These are phyloP conservation scores for Trachymyrmex cornetzi DNA, from an alignment of 1,140 invertebrate species.

Conservation along the genomic window DNA sequence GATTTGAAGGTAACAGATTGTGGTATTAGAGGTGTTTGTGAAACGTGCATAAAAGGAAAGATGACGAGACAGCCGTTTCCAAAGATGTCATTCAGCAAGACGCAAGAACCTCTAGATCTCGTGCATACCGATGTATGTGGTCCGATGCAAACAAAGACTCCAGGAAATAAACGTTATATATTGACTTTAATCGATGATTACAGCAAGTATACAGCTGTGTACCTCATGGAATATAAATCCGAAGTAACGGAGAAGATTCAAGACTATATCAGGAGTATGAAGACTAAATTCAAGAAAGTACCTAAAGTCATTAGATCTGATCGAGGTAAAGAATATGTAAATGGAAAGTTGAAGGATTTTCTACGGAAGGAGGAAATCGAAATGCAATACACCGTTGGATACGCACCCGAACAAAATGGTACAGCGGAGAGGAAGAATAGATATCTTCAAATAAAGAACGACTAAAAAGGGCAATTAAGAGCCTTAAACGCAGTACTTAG, in stretches of 20 bases:
- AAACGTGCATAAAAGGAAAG: not conserved
- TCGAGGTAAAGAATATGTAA: not conserved
- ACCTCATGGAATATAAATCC: constrained; percentile 5
- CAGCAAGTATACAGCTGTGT: not conserved
- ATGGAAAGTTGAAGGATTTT: not conserved
- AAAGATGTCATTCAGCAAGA: not conserved
- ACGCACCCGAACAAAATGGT: no score
- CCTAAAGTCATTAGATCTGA: not conserved
- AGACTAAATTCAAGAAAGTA: constrained; percentile 12
- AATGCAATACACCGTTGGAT: no score
- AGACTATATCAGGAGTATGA: not conserved
- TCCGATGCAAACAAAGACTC: no score
- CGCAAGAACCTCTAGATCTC: not conserved
- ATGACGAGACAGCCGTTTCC: not conserved
- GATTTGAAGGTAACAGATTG: not conserved
- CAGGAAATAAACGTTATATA: no score
- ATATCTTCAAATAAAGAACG: no score
- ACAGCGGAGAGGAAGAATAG: no score
- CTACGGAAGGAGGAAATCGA: no score
- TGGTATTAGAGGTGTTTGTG: not conserved
- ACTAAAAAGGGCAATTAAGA: no score
- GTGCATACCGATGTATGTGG: not conserved
- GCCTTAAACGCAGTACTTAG: no score
- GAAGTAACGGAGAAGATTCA: not conserved
- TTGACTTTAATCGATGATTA: no score